A percentile compares a stretch with the other conserved stretches of the same genome.
Evolutionary conservation across 2,888 invertebrate species (phyloP).

Genomic region (Tuberolachnus salignus): DNA sequence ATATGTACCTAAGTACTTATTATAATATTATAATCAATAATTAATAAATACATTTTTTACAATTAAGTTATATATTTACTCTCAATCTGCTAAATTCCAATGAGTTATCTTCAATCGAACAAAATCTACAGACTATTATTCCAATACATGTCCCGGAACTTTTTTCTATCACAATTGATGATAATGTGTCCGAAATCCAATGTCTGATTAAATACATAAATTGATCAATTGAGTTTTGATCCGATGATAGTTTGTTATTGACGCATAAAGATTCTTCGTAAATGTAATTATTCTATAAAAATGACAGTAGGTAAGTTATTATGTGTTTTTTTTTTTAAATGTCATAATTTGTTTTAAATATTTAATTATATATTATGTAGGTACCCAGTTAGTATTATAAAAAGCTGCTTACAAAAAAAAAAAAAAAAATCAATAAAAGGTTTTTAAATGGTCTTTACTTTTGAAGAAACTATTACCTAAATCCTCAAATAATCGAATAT

Average conservation of each 20-base stretch:
- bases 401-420: no score
- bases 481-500: no score
- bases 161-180: slow-evolving; percentile 36
- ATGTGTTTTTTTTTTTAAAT: slow-evolving; percentile 7
- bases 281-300: slow-evolving; percentile 38
- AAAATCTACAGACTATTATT: slow-evolving; percentile 38
- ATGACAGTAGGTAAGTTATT: not conserved
- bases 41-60: not conserved
- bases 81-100: slow-evolving; percentile 43
- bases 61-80: slow-evolving; percentile 18
- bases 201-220: slow-evolving; percentile 37
- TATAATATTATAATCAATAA: no score
- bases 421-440: no score
- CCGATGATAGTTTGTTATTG: slow-evolving; percentile 9
- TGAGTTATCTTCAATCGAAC: slow-evolving; percentile 37
- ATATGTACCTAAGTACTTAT: no score
- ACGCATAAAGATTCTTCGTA: slow-evolving; percentile 43
- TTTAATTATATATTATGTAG: no score
- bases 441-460: no score
- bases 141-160: slow-evolving; percentile 36
- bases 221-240: slow-evolving; percentile 43
- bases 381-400: no score
- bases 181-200: slow-evolving; percentile 43
- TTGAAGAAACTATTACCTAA: no score
- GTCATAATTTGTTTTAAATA: not conserved